Evolutionary conservation across 2,888 invertebrate genomes (phyloP).

Genomic region (Mellilla xanthometata): DNA sequence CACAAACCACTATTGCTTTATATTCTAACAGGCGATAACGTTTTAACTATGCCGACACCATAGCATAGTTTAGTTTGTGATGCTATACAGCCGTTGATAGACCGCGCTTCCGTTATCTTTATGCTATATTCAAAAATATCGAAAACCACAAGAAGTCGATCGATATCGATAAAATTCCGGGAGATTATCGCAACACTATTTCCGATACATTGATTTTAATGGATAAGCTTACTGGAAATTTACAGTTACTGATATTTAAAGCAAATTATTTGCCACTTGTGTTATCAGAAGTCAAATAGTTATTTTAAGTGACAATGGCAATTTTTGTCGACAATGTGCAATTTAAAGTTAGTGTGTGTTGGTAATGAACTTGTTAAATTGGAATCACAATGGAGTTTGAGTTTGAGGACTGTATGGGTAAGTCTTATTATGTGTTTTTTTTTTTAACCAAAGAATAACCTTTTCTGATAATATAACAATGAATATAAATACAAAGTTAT

Average conservation of each 20-base stretch:
- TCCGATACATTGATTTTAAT: constrained; percentile 20
- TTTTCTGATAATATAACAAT: too few relatives aligned
- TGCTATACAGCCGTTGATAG: neutral
- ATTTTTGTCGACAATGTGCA: constrained; percentile 4
- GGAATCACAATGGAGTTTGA: constrained; percentile 26
- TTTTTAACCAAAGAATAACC: neutral
- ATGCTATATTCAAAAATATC: too few relatives aligned
- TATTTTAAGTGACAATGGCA: constrained; percentile 12
- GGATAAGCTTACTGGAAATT: too few relatives aligned
- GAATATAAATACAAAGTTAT: too few relatives aligned
- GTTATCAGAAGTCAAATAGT: neutral
- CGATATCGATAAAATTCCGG: constrained; percentile 22
- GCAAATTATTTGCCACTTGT: constrained; percentile 1
- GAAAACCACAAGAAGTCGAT: too few relatives aligned
- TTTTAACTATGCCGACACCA: constrained; percentile 12
- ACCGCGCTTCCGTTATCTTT: neutral
- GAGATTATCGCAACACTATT: constrained; percentile 21
- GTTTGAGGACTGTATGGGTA: constrained; percentile 30
- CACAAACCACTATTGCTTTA: constrained; percentile 48
- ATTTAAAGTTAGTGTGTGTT: constrained; percentile 1
- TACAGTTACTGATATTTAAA: neutral
- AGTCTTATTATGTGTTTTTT: constrained; percentile 6
- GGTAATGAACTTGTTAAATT: neutral
- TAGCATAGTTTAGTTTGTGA: constrained; percentile 37
- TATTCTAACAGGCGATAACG: constrained; percentile 55